Evolutionary conservation across 2,797 vertebrate genomes (phyloP), one percentile per base, ranked within the genome.

Genomic region (Microctenopoma stevenorrisi): DNA sequence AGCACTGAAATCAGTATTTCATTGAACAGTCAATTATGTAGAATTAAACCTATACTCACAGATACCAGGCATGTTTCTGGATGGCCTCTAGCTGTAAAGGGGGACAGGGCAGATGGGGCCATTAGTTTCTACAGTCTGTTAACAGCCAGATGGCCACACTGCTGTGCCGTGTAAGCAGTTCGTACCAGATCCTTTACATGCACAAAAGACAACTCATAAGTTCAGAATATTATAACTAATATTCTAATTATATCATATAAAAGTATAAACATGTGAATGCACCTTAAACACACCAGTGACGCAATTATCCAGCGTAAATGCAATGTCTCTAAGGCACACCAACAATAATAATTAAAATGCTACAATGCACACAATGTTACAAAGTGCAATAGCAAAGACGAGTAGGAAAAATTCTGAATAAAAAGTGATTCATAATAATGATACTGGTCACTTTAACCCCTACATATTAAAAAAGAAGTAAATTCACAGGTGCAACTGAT

Each of bases 51-150:
- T 38, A 72, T 94, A 97, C 96, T 96, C 91, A 97, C 96, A 94
- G 93, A 91, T 97, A 97, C 96, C 96, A 98, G 77, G 95, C 91
- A 53, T 98, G 96, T 90, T 97, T 98, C 94, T 97, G 95, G 85
- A 97, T 97, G 87, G 95, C 94, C 74, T 97, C 96, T 88, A 97
- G 93, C 96, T 96, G 94, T 83, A 79, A 88, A 76, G 74, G 76
- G 82, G 66, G 73, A 89, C 66, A 87, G 79, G 76, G 81, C 82
- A 91, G 87, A 90, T 84, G 79, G 81, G 84, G 68, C 78, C 44
- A 86, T 93, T 86, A 92, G 87, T 88, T 83, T 82, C 67, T 82
- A 74, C 72, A 85, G 87, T 78, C 77, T 90, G 86, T 73, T 85
- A 57, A 67, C 72, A 84, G 79, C 85, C 82, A 92, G 88, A 88